Conservation (phyloP, 2,797 vertebrate genomes). For the Falco peregrinus region DNA sequence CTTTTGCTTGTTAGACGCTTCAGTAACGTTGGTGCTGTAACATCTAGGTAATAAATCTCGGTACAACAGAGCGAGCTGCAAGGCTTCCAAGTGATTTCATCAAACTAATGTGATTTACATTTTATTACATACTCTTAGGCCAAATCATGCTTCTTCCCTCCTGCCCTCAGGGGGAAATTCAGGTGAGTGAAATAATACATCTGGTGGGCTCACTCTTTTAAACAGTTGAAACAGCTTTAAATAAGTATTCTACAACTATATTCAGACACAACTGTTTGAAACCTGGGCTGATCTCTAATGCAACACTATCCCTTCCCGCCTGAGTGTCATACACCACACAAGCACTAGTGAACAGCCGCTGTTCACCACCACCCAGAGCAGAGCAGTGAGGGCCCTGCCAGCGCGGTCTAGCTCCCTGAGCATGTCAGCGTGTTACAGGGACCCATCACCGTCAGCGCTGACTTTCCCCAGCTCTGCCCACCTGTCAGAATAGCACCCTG, state of each 20-base stretch:
- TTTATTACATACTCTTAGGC: fast-evolving
- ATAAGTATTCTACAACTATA: not conserved
- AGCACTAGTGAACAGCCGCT: not conserved
- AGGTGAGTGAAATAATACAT: not conserved
- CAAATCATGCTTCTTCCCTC: not conserved
- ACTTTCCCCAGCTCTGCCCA: not conserved
- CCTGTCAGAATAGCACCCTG: fast-evolving
- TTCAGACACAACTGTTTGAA: not conserved
- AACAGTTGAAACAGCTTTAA: not conserved
- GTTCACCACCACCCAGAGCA: fast-evolving
- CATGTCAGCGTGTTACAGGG: not conserved
- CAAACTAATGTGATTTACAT: not conserved
- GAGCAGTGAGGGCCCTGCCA: not conserved
- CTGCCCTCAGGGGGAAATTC: not conserved
- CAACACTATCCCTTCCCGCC: too few relatives aligned
- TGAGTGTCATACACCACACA: fast-evolving
- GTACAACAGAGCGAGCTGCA: not conserved
- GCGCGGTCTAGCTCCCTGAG: too few relatives aligned
- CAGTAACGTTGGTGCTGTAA: not conserved
- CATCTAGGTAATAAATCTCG: slow-evolving; percentile 23
- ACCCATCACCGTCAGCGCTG: not conserved
- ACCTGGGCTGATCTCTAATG: not conserved
- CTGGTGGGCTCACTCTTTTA: not conserved
- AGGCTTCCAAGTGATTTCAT: not conserved
- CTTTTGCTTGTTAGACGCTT: not conserved